Conservation (phyloP, 2,113 vertebrate species). For the Neotragus moschatus region DNA sequence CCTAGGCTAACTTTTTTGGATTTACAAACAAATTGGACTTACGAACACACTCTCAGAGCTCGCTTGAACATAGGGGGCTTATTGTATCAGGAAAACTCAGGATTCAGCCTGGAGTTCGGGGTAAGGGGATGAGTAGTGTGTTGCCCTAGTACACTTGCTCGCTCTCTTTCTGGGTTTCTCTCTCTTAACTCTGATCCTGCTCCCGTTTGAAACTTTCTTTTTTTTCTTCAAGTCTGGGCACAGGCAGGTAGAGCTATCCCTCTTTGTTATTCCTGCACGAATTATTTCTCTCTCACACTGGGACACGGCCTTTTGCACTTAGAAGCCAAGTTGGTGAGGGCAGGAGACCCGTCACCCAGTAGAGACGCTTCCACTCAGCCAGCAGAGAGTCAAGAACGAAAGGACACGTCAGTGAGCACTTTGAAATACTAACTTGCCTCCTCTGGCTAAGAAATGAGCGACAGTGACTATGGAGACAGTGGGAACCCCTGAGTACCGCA, state of each 20-base stretch:
- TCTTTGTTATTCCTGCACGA: background rate
- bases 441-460: background rate
- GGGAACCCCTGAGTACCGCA: background rate
- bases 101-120: too few species aligned
- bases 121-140: fast-evolving
- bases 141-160: background rate
- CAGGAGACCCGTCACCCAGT: background rate
- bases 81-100: background rate
- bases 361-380: background rate
- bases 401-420: background rate
- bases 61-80: background rate
- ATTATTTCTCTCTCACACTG: background rate
- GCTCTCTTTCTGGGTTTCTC: background rate
- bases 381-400: background rate
- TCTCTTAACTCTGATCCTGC: background rate
- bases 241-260: background rate
- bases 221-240: background rate
- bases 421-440: background rate
- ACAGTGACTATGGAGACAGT: background rate
- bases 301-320: background rate
- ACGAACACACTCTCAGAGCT: background rate
- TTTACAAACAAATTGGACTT: background rate
- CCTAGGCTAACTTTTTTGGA: background rate
- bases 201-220: background rate
- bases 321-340: background rate